Evolutionary conservation across 2,113 vertebrate genomes (phyloP).

Genomic region (Apeltes quadracus): DNA sequence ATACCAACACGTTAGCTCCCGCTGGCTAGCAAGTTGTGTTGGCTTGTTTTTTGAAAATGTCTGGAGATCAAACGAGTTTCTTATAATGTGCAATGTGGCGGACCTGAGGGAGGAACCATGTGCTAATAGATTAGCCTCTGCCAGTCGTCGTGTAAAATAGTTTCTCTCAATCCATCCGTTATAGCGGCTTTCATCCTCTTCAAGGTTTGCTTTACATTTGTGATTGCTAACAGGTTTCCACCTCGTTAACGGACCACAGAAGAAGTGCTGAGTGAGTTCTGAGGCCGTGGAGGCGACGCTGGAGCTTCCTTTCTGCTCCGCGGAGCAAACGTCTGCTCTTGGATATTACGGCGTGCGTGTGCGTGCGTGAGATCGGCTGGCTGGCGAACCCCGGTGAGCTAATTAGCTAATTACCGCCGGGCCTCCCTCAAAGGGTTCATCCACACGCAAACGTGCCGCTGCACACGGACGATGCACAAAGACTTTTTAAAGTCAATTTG

Average conservation of each 20-base stretch:
- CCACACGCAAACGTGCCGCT: constrained; percentile 17
- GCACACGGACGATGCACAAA: not conserved
- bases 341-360: not conserved
- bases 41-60: no score
- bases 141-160: not conserved
- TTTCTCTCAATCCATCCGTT: not conserved
- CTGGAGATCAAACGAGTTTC: no score
- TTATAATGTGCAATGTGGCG: no score
- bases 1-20: no score
- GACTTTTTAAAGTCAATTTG: no score
- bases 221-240: no score
- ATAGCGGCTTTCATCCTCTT: not conserved
- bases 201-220: no score
- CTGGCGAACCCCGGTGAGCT: constrained; percentile 21
- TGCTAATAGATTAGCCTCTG: no score
- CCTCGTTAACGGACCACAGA: no score
- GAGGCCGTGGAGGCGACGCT: not conserved
- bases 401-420: constrained; percentile 60
- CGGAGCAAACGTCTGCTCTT: constrained; percentile 12
- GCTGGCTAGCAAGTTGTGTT: no score
- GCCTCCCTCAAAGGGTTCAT: constrained; percentile 14
- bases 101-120: no score
- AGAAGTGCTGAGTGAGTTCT: not conserved
- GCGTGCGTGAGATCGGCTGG: not conserved
- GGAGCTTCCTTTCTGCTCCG: constrained; percentile 26